phyloP scores from a whole-genome alignment of 2,888 invertebrate species.

The Magallana nippona region DNA sequence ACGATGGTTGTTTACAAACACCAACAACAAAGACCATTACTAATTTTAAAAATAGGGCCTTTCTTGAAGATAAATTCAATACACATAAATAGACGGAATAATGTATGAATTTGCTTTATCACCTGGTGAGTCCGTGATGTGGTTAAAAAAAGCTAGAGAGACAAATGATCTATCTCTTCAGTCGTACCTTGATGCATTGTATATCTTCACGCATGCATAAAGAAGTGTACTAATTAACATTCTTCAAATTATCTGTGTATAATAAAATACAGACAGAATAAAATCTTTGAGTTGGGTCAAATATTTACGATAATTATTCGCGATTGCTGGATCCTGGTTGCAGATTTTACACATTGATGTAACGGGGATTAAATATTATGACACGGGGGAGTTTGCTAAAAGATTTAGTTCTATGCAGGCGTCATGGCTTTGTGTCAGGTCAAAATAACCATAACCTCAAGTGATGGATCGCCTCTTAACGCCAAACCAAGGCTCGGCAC shows the following conservation, averaged over 20 bases:
- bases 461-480: background rate
- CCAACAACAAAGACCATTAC: background rate
- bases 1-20: constrained; percentile 10
- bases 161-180: background rate
- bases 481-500: background rate
- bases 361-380: background rate
- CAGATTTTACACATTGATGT: background rate
- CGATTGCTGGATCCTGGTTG: too few relatives aligned
- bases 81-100: background rate
- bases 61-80: background rate
- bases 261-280: background rate
- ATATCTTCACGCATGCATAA: background rate
- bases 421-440: constrained; percentile 19
- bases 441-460: background rate
- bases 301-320: background rate
- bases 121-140: background rate
- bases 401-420: background rate
- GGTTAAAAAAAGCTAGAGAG: background rate
- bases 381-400: background rate
- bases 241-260: background rate
- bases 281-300: background rate
- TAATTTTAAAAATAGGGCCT: background rate
- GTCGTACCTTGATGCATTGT: constrained; percentile 5
- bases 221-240: constrained; percentile 6
- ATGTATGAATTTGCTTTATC: background rate